These are phyloP conservation scores for Phaethon lepturus DNA, from an alignment of 2,113 vertebrate genomes.

Conservation along the genomic window DNA sequence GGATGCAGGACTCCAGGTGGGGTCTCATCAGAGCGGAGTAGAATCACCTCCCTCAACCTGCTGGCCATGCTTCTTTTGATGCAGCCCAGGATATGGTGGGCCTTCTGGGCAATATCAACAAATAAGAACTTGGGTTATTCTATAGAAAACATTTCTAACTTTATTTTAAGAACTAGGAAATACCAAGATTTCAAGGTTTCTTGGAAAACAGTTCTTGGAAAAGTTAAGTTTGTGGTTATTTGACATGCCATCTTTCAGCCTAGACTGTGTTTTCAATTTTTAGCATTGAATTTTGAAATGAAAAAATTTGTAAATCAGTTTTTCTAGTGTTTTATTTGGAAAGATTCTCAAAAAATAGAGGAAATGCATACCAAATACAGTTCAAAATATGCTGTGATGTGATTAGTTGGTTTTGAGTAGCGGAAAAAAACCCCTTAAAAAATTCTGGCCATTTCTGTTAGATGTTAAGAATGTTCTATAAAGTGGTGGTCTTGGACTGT, in stretches of 20 bases:
- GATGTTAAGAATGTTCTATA: background rate
- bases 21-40: too few relatives aligned
- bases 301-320: rapidly evolving
- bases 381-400: background rate
- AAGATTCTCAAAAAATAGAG: background rate
- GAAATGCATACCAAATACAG: background rate
- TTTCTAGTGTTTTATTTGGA: background rate
- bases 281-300: background rate
- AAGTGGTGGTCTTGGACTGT: background rate
- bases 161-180: background rate
- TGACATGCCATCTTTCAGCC: background rate
- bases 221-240: background rate
- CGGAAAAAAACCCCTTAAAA: background rate
- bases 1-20: too few relatives aligned
- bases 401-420: background rate
- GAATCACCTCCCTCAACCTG: too few relatives aligned
- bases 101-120: too few relatives aligned
- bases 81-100: too few relatives aligned
- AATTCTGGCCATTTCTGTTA: background rate
- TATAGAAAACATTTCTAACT: background rate
- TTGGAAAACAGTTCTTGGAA: background rate
- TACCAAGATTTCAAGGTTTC: background rate
- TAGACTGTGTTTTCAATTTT: background rate
- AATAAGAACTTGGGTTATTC: background rate
- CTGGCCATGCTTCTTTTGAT: too few relatives aligned